A percentile compares a stretch with the other conserved stretches of the same genome.
These are phyloP conservation scores for Nudaria mundana DNA, from an alignment of 2,888 invertebrate genomes.

Conservation along the genomic window DNA sequence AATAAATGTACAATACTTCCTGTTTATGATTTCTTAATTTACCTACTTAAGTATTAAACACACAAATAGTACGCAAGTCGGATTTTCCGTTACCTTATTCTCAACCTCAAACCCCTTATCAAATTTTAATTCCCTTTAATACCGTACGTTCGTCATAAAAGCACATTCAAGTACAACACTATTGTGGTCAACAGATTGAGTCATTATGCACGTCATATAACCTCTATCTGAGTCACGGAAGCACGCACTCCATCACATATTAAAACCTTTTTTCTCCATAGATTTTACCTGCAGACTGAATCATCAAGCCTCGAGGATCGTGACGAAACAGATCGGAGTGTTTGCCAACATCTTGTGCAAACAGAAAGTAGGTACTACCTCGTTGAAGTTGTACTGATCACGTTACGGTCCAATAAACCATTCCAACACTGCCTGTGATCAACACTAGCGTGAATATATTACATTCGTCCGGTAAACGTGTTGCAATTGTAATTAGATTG, in stretches of 20 bases:
- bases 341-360: slow-evolving; percentile 14
- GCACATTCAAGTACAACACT: slow-evolving; percentile 22
- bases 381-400: slow-evolving; percentile 10
- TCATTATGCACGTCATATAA: slow-evolving; percentile 45
- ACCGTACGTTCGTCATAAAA: slow-evolving; percentile 30
- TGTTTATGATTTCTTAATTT: no score
- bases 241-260: slow-evolving; percentile 48
- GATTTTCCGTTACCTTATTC: no score
- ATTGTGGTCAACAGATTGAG: slow-evolving; percentile 58
- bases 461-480: slow-evolving; percentile 67
- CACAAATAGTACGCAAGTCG: no score
- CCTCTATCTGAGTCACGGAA: slow-evolving; percentile 45
- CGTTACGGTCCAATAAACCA: slow-evolving; percentile 46
- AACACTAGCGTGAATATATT: slow-evolving; percentile 60
- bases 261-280: slow-evolving; percentile 57
- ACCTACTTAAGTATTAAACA: no score
- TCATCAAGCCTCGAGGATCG: slow-evolving; percentile 45
- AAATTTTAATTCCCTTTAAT: slow-evolving; percentile 14
- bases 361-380: slow-evolving; percentile 4
- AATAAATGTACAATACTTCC: no score
- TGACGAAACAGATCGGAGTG: slow-evolving; percentile 33
- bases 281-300: slow-evolving; percentile 59
- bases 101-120: background rate
- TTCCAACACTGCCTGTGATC: slow-evolving; percentile 74
- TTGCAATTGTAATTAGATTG: slow-evolving; percentile 57